phyloP scores from a whole-genome alignment of 1,140 invertebrate genomes.

The Pemphigus obesinymphae region DNA sequence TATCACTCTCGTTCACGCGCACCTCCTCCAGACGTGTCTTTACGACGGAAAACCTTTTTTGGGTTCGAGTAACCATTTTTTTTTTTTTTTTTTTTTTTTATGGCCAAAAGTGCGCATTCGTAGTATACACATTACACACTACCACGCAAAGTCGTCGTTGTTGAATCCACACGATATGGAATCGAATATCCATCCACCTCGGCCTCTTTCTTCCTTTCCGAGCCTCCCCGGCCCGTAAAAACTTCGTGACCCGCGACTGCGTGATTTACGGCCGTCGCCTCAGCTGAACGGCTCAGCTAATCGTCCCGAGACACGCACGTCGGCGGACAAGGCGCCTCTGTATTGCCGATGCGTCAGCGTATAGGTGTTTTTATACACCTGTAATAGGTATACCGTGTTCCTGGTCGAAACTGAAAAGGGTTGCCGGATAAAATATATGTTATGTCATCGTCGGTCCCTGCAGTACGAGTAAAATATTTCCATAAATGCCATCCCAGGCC shows the following conservation, averaged over 20 bases:
- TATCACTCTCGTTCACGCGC: too few species aligned
- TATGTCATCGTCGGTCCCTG: not conserved
- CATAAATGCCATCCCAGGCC: not conserved
- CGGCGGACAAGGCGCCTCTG: not conserved
- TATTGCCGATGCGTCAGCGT: not conserved
- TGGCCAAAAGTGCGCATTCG: too few species aligned
- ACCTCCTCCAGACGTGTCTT: too few species aligned
- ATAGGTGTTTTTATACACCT: too few species aligned
- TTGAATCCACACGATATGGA: not conserved
- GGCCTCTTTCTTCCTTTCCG: not conserved
- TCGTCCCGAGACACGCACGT: slow-evolving; percentile 3
- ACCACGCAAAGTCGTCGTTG: too few species aligned
- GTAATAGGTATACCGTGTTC: too few species aligned
- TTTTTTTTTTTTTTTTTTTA: too few species aligned
- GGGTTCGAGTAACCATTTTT: too few species aligned
- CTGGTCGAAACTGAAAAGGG: too few species aligned
- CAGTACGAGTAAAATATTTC: not conserved
- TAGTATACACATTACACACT: too few species aligned
- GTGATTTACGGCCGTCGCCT: not conserved
- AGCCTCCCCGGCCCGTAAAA: not conserved
- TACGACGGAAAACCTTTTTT: too few species aligned
- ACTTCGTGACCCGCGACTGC: not conserved
- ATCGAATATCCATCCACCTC: not conserved
- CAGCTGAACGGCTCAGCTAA: not conserved
- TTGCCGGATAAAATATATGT: not conserved